Evolutionary conservation across 2,888 invertebrate species (phyloP), one percentile per base, ranked within the genome.

Genomic region (Polyploca ridens): DNA sequence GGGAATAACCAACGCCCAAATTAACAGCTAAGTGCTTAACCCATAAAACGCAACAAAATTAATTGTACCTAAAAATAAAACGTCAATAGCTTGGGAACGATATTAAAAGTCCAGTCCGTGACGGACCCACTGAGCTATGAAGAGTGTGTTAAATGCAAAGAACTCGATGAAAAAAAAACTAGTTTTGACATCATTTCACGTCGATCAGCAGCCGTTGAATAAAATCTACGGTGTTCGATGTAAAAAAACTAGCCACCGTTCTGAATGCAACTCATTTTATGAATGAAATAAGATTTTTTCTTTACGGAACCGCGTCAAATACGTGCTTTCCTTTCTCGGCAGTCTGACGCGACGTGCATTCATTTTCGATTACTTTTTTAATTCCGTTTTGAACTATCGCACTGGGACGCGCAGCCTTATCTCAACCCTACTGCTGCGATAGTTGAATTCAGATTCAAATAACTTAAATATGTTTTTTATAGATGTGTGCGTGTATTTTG

Each of bases 261-360:
- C 88, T 92, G 86, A 93, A 92, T 93, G 91, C 90, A 83, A 92
- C 90, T 92, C 90, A 88, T 91, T 93, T 93, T 93, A 93, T 94
- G 93, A 94, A 94, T 94, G 93, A 92, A 93, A 93, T 93, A 92
- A 90, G 87, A 84, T 90, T 93, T 93, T 89, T 90, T 91, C 85
- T 77, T 74, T 78, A 81, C 81, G 79, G 87, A 83, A 90, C 91
- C 90, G 90, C 88, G 90, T 85, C 91, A 86, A 91, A 93, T 93
- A 94, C 93, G 93, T 94, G 93, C 90, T 91, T 93, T 92, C 93
- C 93, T 93, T 87, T 89, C 88, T 78, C 83, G 81, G 75, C 77
- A 79, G 84, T 85, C 84, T 85, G 84, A 79, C 74, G 77, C 84
- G 88, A 90, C 91, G 93, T 93, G 91, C 91, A 91, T 91, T 91